Conservation (phyloP, 2,888 invertebrate genomes). For the Macropis europaea region DNA sequence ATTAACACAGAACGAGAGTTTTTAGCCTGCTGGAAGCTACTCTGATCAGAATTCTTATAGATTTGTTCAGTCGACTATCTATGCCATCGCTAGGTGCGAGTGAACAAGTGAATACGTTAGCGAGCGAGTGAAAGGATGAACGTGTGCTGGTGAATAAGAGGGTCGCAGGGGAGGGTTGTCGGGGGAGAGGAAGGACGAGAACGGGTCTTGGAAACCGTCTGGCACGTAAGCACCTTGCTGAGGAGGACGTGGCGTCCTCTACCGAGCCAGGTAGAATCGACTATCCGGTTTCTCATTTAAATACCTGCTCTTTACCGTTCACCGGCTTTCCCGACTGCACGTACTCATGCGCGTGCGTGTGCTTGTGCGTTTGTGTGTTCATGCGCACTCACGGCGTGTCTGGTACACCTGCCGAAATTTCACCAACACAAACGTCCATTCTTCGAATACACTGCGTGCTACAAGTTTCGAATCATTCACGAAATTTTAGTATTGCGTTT, state of each 20-base stretch:
- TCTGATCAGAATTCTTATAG: too few relatives aligned
- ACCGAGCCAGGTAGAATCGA: conserved; percentile 62
- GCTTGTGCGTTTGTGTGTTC: neutral
- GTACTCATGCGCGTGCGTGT: conserved; percentile 9
- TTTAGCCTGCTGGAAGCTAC: too few relatives aligned
- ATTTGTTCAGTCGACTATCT: too few relatives aligned
- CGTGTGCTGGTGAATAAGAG: conserved; percentile 33
- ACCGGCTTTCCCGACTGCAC: conserved; percentile 59
- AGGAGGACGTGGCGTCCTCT: conserved; percentile 74
- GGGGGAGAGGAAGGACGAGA: conserved; percentile 39
- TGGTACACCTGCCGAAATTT: conserved; percentile 64
- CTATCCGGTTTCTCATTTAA: conserved; percentile 74
- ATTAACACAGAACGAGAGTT: too few relatives aligned
- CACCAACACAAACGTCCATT: too few relatives aligned
- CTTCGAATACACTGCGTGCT: too few relatives aligned
- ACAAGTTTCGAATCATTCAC: too few relatives aligned
- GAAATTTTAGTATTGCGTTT: too few relatives aligned
- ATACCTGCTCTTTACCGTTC: conserved; percentile 73
- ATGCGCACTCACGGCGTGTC: conserved; percentile 3
- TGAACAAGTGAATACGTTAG: conserved; percentile 13
- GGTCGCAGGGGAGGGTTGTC: conserved; percentile 31
- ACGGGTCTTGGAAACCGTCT: conserved; percentile 51
- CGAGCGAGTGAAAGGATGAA: conserved; percentile 23
- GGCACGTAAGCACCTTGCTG: conserved; percentile 46
- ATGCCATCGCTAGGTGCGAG: too few relatives aligned